Base-by-base conservation (phyloP, 2,888 invertebrate species). In the Ceramica pisi region DNA sequence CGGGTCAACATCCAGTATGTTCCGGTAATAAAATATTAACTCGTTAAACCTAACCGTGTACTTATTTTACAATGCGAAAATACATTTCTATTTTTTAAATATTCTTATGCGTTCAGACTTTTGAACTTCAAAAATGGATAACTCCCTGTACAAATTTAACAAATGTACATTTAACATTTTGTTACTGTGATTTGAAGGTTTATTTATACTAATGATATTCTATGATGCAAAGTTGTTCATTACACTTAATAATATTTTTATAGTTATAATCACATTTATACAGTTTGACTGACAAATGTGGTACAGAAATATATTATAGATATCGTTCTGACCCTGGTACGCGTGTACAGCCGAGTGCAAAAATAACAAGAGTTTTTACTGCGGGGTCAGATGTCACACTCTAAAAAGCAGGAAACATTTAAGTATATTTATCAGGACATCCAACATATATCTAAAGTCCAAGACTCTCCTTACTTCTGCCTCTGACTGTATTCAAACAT, bases 131-230 rank as follows among this genome's bases (percentile, higher is more conserved):
- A 92, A 94, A 92, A 91, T 92, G 92, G 90, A 92, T 91, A 90
- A 91, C 85, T 95, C 96, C 96, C 96, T 95, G 96, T 96, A 95
- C 95, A 95, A 90, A 91, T 94, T 92, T 91, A 95, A 95, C 94
- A 94, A 94, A 91, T 91, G 91, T 92, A 93, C 92, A 89, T 92
- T 89, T 82, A 90, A 89, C 88, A 94, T 93, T 94, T 95, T 95
- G 95, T 95, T 95, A 95, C 86, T 95, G 96, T 95, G 95, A 95
- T 94, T 92, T 95, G 96, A 95, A 96, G 94, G 88, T 86, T 62
- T 41, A 41, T 41, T 41, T 83, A 74, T 44, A 64, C 82, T 76
- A 75, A 76, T 70, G 63, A 75, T 79, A 83, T 73, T 78, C 71
- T 82, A 85, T 74, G 78, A 86, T 85, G 84, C 82, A 81, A 74